These are phyloP conservation scores for Chelonus insularis DNA, from an alignment of 1,140 invertebrate species.

Conservation along the genomic window DNA sequence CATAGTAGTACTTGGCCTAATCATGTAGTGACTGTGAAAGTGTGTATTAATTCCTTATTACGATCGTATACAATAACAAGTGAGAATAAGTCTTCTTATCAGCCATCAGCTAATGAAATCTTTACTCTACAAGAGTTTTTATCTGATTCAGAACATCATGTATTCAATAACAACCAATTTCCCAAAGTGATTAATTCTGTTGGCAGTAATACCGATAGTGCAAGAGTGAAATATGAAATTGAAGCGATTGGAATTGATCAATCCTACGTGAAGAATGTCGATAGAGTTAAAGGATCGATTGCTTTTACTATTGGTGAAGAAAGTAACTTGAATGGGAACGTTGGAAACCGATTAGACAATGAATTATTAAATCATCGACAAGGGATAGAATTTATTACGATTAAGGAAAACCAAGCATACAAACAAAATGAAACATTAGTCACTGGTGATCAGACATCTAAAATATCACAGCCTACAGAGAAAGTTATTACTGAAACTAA, in stretches of 20 bases:
- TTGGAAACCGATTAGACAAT: not conserved
- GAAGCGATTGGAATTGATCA: conserved; percentile 6
- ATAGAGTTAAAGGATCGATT: not conserved
- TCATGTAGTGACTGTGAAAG: conserved; percentile 38
- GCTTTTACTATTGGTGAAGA: not conserved
- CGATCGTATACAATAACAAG: conserved; percentile 43
- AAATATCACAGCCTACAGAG: not conserved
- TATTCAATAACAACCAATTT: not conserved
- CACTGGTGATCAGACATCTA: no score
- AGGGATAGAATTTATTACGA: not conserved
- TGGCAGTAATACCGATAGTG: not conserved
- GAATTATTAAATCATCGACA: not conserved
- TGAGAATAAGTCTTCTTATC: not conserved
- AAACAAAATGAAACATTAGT: not conserved
- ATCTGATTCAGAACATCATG: no score
- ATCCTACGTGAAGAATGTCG: not conserved
- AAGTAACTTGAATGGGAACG: not conserved
- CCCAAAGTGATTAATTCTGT: not conserved
- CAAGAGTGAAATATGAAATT: not conserved
- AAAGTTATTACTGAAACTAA: not conserved
- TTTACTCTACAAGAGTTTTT: not conserved
- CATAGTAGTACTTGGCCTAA: conserved; percentile 47
- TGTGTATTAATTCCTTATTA: conserved; percentile 42
- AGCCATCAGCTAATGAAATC: not conserved
- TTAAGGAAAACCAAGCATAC: not conserved